phyloP scores from a whole-genome alignment of 2,797 vertebrate species.

The Gephyroberyx darwinii region DNA sequence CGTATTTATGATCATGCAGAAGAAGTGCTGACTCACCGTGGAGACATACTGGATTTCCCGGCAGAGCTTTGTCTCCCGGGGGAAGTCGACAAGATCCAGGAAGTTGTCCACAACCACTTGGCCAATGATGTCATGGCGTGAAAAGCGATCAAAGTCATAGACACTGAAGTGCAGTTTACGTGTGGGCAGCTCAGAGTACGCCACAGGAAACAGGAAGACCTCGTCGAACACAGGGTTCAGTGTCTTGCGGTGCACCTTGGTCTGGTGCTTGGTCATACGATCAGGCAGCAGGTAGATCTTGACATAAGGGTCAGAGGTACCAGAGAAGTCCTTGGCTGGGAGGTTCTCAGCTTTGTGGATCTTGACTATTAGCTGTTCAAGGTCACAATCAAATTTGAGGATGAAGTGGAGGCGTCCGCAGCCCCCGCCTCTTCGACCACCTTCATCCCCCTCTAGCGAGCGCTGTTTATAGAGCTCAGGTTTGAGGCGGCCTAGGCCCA shows the following conservation, averaged over 20 bases:
- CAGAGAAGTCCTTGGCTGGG: conserved; percentile 98
- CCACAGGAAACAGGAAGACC: conserved; percentile 97
- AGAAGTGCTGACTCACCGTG: conserved; percentile 87
- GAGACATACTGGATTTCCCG: conserved; percentile 96
- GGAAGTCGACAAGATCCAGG: conserved; percentile 97
- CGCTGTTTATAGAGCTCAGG: conserved; percentile 98
- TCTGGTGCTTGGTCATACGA: conserved; percentile 98
- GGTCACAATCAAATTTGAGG: conserved; percentile 95
- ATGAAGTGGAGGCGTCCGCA: conserved; percentile 96
- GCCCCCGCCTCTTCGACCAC: conserved; percentile 84
- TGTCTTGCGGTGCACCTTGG: conserved; percentile 99
- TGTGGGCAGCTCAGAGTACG: conserved; percentile 92
- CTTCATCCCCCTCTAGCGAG: conserved; percentile 92
- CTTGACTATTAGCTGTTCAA: conserved; percentile 98
- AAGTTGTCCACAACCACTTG: conserved; percentile 99
- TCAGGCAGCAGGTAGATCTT: conserved; percentile 99
- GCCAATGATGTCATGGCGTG: conserved; percentile 97
- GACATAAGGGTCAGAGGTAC: conserved; percentile 97
- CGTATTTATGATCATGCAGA: conserved; percentile 7
- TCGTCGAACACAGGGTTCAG: conserved; percentile 98
- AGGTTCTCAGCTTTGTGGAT: conserved; percentile 96
- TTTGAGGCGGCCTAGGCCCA: conserved; percentile 93
- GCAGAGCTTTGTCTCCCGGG: conserved; percentile 95
- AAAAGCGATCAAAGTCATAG: conserved; percentile 99
- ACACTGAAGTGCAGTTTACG: conserved; percentile 98